A percentile compares a stretch with the other conserved stretches of the same genome.
Conservation (phyloP, 1,140 invertebrate genomes). For the Conus ventricosus region DNA sequence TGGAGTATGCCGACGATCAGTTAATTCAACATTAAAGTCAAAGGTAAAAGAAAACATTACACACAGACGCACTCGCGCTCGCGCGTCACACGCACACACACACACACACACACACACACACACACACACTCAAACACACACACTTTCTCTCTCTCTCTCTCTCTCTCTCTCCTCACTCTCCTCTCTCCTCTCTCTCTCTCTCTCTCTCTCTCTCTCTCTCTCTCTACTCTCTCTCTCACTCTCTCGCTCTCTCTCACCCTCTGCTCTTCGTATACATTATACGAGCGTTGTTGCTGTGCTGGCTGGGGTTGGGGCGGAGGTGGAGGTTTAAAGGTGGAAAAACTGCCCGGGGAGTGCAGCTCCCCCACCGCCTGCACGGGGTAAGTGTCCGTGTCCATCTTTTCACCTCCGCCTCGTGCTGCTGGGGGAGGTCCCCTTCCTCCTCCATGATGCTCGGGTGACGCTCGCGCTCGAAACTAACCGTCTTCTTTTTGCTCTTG, state of each 20-base stretch:
- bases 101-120: too few relatives aligned
- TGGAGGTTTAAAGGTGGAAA: constrained; percentile 27
- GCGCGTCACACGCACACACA: background rate
- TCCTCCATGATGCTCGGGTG: constrained; percentile 19
- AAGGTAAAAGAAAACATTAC: background rate
- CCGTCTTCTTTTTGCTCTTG: constrained; percentile 17
- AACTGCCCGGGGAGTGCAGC: constrained; percentile 14
- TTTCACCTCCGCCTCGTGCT: background rate
- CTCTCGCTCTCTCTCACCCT: background rate
- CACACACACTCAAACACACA: too few relatives aligned
- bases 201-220: background rate
- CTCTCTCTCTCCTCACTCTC: too few relatives aligned
- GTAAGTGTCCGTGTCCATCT: background rate
- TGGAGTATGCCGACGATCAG: too few relatives aligned
- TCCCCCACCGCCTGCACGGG: constrained; percentile 8
- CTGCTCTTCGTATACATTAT: constrained; percentile 14
- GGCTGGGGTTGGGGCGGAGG: background rate
- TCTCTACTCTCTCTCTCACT: background rate
- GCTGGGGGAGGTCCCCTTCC: background rate
- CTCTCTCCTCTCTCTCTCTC: too few relatives aligned
- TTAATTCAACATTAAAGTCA: too few relatives aligned
- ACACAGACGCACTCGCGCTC: background rate
- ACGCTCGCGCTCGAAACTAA: constrained; percentile 15
- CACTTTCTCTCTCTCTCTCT: too few relatives aligned
- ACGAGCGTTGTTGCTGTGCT: background rate